phyloP scores from a whole-genome alignment of 2,113 vertebrate species.

The Leuciscus idus region DNA sequence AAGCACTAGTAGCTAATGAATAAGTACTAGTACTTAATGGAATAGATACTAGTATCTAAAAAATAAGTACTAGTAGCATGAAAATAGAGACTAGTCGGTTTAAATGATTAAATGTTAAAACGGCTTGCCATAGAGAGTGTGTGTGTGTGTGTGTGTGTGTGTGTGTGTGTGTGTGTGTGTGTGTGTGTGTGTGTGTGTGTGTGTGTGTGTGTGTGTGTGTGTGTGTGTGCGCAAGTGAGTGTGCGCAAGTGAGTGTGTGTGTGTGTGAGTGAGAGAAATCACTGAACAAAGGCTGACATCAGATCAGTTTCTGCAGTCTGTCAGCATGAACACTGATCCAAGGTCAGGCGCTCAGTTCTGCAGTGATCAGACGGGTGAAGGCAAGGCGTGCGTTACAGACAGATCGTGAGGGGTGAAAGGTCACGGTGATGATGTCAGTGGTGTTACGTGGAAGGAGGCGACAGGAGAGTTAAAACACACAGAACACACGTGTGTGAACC shows the following conservation, averaged over 20 bases:
- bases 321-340: neutral
- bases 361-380: neutral
- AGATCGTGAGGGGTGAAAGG: slow-evolving; percentile 41
- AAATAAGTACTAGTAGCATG: too few relatives aligned
- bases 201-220: too few relatives aligned
- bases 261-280: too few relatives aligned
- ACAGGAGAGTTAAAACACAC: slow-evolving; percentile 42
- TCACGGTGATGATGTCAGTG: slow-evolving; percentile 36
- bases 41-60: too few relatives aligned
- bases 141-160: too few relatives aligned
- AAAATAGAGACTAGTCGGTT: too few relatives aligned
- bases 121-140: too few relatives aligned
- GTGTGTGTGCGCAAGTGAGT: fast-evolving
- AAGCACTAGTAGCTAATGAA: too few relatives aligned
- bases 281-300: neutral
- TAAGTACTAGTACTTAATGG: too few relatives aligned
- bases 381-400: slow-evolving; percentile 18
- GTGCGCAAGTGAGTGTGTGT: too few relatives aligned
- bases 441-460: neutral
- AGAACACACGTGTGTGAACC: slow-evolving; percentile 64
- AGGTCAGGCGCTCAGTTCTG: neutral
- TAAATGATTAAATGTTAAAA: too few relatives aligned
- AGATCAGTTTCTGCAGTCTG: neutral
- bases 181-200: too few relatives aligned
- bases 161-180: fast-evolving